Conservation (phyloP, 2,797 vertebrate genomes). For the Smutsia gigantea region DNA sequence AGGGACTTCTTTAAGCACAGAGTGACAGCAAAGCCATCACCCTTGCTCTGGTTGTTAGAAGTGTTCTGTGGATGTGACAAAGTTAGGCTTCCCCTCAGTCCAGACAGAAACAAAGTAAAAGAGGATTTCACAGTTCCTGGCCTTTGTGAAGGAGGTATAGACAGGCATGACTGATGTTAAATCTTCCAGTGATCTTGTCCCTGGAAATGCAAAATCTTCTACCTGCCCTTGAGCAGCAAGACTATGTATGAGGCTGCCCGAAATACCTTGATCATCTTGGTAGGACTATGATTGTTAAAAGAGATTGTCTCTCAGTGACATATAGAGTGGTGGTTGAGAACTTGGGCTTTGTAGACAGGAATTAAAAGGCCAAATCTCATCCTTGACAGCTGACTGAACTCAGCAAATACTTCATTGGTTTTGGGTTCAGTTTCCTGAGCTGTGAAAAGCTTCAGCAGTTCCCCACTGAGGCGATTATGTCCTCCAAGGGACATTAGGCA, state of each 20-base stretch:
- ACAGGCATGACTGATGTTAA: not conserved
- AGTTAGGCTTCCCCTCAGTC: not conserved
- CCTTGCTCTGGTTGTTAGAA: not conserved
- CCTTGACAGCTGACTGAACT: not conserved
- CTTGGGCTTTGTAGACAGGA: not conserved
- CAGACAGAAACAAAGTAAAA: not conserved
- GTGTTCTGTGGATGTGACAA: not conserved
- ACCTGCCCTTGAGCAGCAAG: not conserved
- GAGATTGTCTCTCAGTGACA: not conserved
- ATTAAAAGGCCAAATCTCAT: not conserved
- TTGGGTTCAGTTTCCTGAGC: not conserved
- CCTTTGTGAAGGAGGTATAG: not conserved
- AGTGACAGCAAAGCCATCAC: not conserved
- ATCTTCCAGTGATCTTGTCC: not conserved
- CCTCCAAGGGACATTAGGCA: not conserved
- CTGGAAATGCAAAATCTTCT: not conserved
- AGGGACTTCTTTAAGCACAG: not conserved
- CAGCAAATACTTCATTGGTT: not conserved
- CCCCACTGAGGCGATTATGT: not conserved
- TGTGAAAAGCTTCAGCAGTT: not conserved
- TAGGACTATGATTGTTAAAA: not conserved
- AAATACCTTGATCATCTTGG: not conserved
- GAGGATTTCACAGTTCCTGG: not conserved
- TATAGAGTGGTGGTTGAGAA: not conserved
- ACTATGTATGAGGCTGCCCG: not conserved